Conservation (phyloP, 2,113 vertebrate genomes). For the Myrmecophaga tridactyla region DNA sequence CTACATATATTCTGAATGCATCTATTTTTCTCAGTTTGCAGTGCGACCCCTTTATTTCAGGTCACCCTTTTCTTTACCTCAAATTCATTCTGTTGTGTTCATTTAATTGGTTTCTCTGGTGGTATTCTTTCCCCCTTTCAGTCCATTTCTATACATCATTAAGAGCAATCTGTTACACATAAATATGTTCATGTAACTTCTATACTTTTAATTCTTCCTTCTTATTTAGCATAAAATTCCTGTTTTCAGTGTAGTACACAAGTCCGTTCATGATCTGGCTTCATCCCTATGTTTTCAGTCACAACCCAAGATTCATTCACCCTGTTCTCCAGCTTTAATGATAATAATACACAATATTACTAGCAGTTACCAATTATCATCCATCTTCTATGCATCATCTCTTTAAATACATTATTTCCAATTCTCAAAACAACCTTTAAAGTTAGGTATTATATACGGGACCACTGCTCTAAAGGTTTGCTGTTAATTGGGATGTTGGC, state of each 20-base stretch:
- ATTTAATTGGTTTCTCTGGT: background rate
- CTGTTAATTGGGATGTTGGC: background rate
- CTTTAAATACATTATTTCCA: background rate
- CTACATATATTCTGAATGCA: background rate
- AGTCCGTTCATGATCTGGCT: background rate
- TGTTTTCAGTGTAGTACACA: background rate
- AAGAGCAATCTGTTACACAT: background rate
- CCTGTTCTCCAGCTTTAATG: background rate
- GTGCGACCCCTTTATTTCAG: background rate
- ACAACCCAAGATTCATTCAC: background rate
- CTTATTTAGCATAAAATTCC: background rate
- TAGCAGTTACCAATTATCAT: slow-evolving; percentile 11
- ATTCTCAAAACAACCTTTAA: slow-evolving; percentile 18
- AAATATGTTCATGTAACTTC: background rate
- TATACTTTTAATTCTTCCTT: background rate
- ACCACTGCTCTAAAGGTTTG: background rate
- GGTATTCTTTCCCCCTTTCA: background rate
- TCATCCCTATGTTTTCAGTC: background rate
- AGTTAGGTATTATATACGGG: background rate
- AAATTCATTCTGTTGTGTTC: background rate
- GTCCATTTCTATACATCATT: background rate
- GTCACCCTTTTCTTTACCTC: background rate
- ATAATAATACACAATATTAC: background rate
- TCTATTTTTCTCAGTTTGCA: background rate
- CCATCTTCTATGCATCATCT: background rate